phyloP scores from a whole-genome alignment of 2,797 vertebrate species.

The Okamejei kenojei region DNA sequence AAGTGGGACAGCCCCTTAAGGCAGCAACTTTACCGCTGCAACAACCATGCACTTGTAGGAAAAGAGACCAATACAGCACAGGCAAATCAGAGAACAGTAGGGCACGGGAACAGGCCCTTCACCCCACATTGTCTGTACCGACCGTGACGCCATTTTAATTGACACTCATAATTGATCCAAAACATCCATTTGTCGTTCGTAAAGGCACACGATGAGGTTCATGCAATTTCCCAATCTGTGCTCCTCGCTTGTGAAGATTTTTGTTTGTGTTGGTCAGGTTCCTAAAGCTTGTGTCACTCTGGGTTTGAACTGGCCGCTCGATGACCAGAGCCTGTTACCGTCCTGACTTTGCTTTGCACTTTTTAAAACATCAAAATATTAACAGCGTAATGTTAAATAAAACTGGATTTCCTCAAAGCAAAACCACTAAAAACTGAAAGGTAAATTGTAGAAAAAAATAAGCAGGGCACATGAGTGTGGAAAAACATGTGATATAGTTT shows the following conservation, averaged over 20 bases:
- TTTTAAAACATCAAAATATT: not conserved
- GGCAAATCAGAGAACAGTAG: not conserved
- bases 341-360: not conserved
- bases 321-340: not conserved
- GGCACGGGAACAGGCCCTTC: too few relatives aligned
- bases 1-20: too few relatives aligned
- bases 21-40: too few relatives aligned
- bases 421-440: not conserved
- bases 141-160: too few relatives aligned
- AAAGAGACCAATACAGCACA: not conserved
- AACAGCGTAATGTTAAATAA: not conserved
- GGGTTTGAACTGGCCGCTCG: not conserved
- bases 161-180: too few relatives aligned
- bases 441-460: not conserved
- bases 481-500: not conserved
- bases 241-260: not conserved
- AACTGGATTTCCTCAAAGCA: not conserved
- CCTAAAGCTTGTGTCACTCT: not conserved
- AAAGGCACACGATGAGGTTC: not conserved
- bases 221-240: not conserved
- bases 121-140: too few relatives aligned
- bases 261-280: not conserved
- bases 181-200: not conserved
- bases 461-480: not conserved
- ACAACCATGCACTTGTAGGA: not conserved